Percentiles rank a stretch among this genome's conserved stretches.
These are phyloP conservation scores for Spatulosminthurus flaviceps DNA, from an alignment of 2,888 invertebrate genomes.

Conservation along the genomic window DNA sequence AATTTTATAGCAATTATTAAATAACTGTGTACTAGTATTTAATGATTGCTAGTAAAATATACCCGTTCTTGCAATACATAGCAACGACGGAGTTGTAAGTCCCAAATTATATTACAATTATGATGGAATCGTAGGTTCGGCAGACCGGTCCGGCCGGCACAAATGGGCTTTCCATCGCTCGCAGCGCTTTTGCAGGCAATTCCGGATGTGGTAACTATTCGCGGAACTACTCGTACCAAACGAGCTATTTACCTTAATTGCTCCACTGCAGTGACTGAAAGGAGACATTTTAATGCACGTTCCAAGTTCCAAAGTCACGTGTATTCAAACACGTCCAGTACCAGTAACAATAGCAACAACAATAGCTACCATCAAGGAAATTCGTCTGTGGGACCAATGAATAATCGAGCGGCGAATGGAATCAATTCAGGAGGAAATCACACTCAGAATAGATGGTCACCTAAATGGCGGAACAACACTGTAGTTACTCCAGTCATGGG, in stretches of 20 bases:
- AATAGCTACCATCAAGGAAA: conserved; percentile 2
- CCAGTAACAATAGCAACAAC: no score
- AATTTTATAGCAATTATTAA: no score
- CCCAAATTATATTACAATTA: no score
- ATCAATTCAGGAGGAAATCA: background rate
- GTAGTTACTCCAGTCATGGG: background rate
- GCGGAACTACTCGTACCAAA: conserved; percentile 67
- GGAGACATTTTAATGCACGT: background rate
- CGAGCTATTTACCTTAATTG: conserved; percentile 68
- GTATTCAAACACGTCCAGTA: background rate
- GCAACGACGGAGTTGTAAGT: no score
- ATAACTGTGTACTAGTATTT: no score
- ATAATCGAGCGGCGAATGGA: background rate
- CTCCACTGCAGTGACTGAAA: background rate
- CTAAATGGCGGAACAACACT: conserved; percentile 33
- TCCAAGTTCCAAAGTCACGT: conserved; percentile 1
- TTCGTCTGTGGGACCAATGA: conserved; percentile 1
- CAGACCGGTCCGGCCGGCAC: conserved; percentile 68
- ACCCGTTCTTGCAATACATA: no score
- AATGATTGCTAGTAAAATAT: no score
- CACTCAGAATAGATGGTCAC: conserved; percentile 31
- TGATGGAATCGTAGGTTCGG: conserved; percentile 66
- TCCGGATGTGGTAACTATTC: conserved; percentile 69
- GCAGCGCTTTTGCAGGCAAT: conserved; percentile 70
- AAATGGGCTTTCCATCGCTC: conserved; percentile 70